Conservation (phyloP, 2,113 vertebrate species). For the Ameiurus melas region DNA sequence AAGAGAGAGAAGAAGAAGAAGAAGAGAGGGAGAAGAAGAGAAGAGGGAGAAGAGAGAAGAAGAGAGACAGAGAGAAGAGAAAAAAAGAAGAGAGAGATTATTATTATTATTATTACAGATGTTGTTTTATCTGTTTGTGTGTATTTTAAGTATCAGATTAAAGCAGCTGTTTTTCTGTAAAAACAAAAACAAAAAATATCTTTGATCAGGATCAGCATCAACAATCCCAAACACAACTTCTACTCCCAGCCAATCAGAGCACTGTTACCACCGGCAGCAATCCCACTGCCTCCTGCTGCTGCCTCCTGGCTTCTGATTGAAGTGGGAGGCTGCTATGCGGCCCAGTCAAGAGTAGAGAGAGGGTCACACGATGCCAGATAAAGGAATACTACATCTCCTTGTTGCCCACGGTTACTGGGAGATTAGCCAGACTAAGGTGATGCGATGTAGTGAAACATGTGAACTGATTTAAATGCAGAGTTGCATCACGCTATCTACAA, state of each 20-base stretch:
- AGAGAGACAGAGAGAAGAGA: too few species aligned
- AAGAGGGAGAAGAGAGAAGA: too few species aligned
- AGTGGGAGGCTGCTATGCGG: conserved; percentile 54
- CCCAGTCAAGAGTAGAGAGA: too few species aligned
- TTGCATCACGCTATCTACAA: conserved; percentile 69
- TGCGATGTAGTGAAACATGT: conserved; percentile 69
- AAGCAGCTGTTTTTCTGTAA: conserved; percentile 19
- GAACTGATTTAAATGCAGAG: conserved; percentile 44
- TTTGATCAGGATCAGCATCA: conserved; percentile 67
- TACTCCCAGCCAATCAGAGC: conserved; percentile 69
- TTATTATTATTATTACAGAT: background rate
- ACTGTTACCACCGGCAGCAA: conserved; percentile 79
- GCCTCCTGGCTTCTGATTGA: conserved; percentile 66
- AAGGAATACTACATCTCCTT: conserved; percentile 50
- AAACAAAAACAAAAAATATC: conserved; percentile 67
- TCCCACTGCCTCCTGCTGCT: conserved; percentile 58
- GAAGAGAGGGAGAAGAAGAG: too few species aligned
- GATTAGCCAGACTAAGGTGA: conserved; percentile 72
- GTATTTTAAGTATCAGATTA: background rate
- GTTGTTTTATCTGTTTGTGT: conserved; percentile 11
- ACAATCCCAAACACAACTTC: conserved; percentile 63
- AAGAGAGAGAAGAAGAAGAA: too few species aligned
- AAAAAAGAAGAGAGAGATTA: too few species aligned
- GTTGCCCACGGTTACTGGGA: conserved; percentile 72
- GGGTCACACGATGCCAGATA: conserved; percentile 31